Evolutionary conservation across 2,888 invertebrate species (phyloP), one percentile per base, ranked within the genome.

Genomic region (Panzeria rudis): DNA sequence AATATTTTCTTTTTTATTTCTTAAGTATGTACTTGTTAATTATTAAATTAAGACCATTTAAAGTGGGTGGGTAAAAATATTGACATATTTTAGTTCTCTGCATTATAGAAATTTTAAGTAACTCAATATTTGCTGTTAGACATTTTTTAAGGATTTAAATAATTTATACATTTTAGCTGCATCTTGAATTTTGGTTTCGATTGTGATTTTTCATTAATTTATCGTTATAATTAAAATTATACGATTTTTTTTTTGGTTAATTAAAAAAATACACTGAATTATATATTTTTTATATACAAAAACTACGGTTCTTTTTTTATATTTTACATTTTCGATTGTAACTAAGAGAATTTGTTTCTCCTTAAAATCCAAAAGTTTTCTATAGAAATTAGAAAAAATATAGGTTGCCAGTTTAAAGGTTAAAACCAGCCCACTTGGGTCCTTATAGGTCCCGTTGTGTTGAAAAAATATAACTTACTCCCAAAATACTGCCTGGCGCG

Each of bases 21-120:
- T 72, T 66, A 35, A 54, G 75, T 52, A 62, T 64, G 75, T 52
- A 62, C 62, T 71, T 25, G 50, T 75, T 84, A 76, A 72, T 35
- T 59, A 59, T 73, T 69, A 64, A 62, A 56, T 71, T 71, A 71
- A 62, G 41, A 11, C 29, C 32, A 32, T 52, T 41, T n/a, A 62
- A 79, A 71, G 52, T 62, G 50, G 50, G 54, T 69, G 52, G 71
- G 62, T 64, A 56, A 64, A 20, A 38, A 41, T n/a, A 15, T 15
- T 38, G n/a, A 11, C 15, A 62, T 52, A 29, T 7, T 41, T 41
- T 41, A 41, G 15, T 41, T 11, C 29, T 17, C 20, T n/a, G 29
- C 25, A 56, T 54, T 5, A 52, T 9, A 23, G 0, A 52, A 50
- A 38, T 35, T 62, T 73, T 17, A 44, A 47, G 32, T 3, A 61